Evolutionary conservation across 2,113 vertebrate species (phyloP), one percentile per base, ranked within the genome.

Genomic region (Myanophis thanlyinensis): DNA sequence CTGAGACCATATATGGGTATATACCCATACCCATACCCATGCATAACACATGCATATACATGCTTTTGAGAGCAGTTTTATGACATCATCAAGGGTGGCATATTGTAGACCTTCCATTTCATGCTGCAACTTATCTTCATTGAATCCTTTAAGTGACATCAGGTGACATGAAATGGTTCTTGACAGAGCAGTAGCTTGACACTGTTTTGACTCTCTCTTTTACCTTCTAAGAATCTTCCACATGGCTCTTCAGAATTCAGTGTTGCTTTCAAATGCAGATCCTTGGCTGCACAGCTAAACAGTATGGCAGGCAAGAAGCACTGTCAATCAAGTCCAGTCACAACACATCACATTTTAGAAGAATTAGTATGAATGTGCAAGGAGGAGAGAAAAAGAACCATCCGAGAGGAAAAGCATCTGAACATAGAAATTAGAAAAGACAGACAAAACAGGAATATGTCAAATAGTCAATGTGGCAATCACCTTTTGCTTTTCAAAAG

Each of bases 301-400:
- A 91, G 93, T 73, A 91, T 95, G 96, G 96, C 96, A 97, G 91
- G 95, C 95, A 95, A 0, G 5, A 96, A 96, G 93, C 0, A 27
- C 95, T 97, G 96, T 97, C 96, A 97, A 94, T 97, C 97, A 97
- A 94, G 91, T 93, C 94, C 95, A 97, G 96, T 97, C 97, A 97
- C 94, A 97, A 97, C 96, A 97, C 85, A 95, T 97, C 96, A 96
- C 88, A 85, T 93, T 88, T 96, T 40, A 85, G 92, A 92, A 95
- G 94, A 95, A 96, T 90, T 93, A 94, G 95, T 94, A 95, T 87
- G 96, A 94, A 96, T 94, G 0, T 0, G 85, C 30, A 25, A 51
- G 48, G 51, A 40, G 40, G 0, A 2, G 22, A 94, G 59, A 92
- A 44, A 87, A 93, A 93, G 91, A 89, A 94, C 56, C 0, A 0